Evolutionary conservation across 2,797 vertebrate species (phyloP), one percentile per base, ranked within the genome.

Genomic region (Limosa lapponica): DNA sequence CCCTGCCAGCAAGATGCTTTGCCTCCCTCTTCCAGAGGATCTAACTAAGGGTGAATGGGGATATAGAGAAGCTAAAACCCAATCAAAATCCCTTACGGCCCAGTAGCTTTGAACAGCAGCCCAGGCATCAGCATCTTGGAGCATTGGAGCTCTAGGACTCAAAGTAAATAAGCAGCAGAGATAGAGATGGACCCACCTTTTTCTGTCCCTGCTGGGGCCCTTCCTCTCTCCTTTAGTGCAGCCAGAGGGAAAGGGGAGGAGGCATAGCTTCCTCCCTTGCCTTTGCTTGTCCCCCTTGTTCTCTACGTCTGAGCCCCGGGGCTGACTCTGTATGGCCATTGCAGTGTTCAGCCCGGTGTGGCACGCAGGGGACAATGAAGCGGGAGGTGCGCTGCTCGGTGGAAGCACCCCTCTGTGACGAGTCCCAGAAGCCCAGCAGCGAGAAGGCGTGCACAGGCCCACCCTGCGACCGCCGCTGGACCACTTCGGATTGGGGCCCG

Each of bases 371-470:
- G 6, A 96, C 97, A 3, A 98, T 97, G 89, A 98, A 93, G 81
- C 98, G 99, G 58, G 99, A 99, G 44, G 99, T 99, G 41, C 98
- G 98, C 54, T 99, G 99, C 97, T 99, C 99, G 0, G 98, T 98
- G 95, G 99, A 99, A 7, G 49, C 96, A 7, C 62, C 79, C 5
- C 94, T 98, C 9, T 99, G 99, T 4, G 98, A 98, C 2, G 97
- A 98, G 80, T 98, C 98, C 16, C 94, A 67, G 77, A 98, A 97
- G 86, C 99, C 99, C 61, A 94, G 96, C 78, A 86, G 97, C 13
- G 96, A 98, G 95, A 96, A 98, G 95, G 92, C 90, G 8, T 99
- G 99, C 90, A 92, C 98, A n/a, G 98, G 98, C 3, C 98, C 98
- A 0, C 98, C 98, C 23, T 99, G 99, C 13, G 98, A 99, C 97